A percentile compares a stretch with the other conserved stretches of the same genome.
phyloP scores from a whole-genome alignment of 2,888 invertebrate genomes.

The Liopterus haemorrhoidalis region DNA sequence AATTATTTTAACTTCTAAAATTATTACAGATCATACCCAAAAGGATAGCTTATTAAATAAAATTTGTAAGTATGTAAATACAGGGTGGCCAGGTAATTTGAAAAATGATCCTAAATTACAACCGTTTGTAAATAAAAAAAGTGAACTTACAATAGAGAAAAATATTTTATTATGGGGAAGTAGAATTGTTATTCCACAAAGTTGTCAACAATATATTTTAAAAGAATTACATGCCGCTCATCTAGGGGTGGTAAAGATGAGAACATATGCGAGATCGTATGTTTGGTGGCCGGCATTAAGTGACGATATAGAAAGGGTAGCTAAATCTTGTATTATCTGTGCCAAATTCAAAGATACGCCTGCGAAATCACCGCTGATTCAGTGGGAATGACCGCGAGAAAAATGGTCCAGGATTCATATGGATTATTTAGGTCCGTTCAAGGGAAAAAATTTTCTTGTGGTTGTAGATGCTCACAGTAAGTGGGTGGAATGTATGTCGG shows the following conservation, averaged over 20 bases:
- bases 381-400: slow-evolving; percentile 27
- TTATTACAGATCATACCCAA: neutral
- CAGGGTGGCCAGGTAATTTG: neutral
- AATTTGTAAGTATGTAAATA: neutral
- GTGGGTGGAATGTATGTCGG: slow-evolving; percentile 12
- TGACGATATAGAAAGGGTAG: slow-evolving; percentile 7
- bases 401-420: slow-evolving; percentile 30
- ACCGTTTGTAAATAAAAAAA: neutral
- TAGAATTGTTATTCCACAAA: slow-evolving; percentile 1
- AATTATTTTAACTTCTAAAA: neutral
- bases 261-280: no score
- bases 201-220: slow-evolving; percentile 7
- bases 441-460: slow-evolving; percentile 25
- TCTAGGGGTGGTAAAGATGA: no score
- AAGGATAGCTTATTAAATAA: slow-evolving; percentile 2
- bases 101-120: neutral
- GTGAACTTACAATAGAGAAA: slow-evolving; percentile 1
- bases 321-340: slow-evolving; percentile 21
- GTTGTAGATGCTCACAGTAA: slow-evolving; percentile 24
- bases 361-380: slow-evolving; percentile 9
- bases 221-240: slow-evolving; percentile 22
- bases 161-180: neutral
- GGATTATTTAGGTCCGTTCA: slow-evolving; percentile 26
- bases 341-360: slow-evolving; percentile 15
- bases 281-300: slow-evolving; percentile 27